These are phyloP conservation scores for Zapus hudsonius DNA, from an alignment of 2,113 vertebrate genomes.

Conservation along the genomic window DNA sequence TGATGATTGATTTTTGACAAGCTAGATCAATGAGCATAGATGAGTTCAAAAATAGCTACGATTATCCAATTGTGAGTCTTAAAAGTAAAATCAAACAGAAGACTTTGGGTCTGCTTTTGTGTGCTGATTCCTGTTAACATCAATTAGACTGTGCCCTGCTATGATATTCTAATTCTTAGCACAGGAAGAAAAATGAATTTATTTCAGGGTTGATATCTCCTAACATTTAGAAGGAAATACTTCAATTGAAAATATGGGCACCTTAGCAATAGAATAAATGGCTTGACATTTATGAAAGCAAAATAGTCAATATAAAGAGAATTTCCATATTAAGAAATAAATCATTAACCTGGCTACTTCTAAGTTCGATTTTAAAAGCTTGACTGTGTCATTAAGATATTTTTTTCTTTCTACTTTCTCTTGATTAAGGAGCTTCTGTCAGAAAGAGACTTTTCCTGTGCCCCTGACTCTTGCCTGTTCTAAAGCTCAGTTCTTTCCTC, in stretches of 20 bases:
- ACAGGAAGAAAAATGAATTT: slow-evolving; percentile 85
- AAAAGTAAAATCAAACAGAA: slow-evolving; percentile 67
- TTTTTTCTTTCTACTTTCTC: slow-evolving; percentile 62
- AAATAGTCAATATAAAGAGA: slow-evolving; percentile 87
- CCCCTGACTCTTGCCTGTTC: neutral
- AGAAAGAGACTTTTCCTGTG: neutral
- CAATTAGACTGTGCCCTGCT: slow-evolving; percentile 83
- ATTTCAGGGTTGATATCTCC: slow-evolving; percentile 88
- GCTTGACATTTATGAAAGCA: slow-evolving; percentile 88
- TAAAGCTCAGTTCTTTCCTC: neutral
- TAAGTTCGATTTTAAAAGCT: slow-evolving; percentile 82
- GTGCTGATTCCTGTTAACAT: slow-evolving; percentile 80
- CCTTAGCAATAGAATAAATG: slow-evolving; percentile 88
- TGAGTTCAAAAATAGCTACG: slow-evolving; percentile 61
- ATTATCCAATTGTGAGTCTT: slow-evolving; percentile 54
- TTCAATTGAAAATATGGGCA: slow-evolving; percentile 88
- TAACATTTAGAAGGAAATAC: slow-evolving; percentile 89
- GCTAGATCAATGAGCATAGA: slow-evolving; percentile 60
- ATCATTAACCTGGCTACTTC: slow-evolving; percentile 85
- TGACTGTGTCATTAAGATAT: slow-evolving; percentile 78
- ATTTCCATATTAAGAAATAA: slow-evolving; percentile 88
- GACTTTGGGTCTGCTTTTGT: slow-evolving; percentile 65
- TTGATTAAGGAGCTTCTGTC: slow-evolving; percentile 54
- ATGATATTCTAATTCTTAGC: slow-evolving; percentile 85
- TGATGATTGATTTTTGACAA: slow-evolving; percentile 66